phyloP scores from a whole-genome alignment of 2,888 invertebrate species.

The Apotomis turbidana region DNA sequence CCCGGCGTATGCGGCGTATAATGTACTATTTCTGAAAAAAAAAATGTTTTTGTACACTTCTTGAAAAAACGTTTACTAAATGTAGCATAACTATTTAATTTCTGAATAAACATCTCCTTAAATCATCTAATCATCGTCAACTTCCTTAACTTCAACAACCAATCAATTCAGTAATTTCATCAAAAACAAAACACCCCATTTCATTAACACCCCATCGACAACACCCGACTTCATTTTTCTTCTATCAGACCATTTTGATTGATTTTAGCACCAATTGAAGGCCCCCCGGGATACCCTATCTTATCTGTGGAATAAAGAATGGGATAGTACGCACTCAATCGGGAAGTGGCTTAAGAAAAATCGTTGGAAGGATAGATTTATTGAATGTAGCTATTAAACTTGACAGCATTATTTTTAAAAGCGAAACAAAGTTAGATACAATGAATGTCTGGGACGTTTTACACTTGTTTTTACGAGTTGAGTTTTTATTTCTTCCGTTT shows the following conservation, averaged over 20 bases:
- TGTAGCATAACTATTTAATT: too few relatives aligned
- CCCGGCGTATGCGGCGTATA: too few relatives aligned
- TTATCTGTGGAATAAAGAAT: slow-evolving; percentile 42
- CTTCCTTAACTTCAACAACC: background rate
- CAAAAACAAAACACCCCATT: slow-evolving; percentile 12
- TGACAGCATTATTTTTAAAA: slow-evolving; percentile 12
- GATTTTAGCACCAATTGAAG: slow-evolving; percentile 42
- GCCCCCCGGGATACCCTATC: slow-evolving; percentile 34
- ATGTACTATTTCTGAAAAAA: too few relatives aligned
- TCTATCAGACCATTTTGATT: slow-evolving; percentile 40
- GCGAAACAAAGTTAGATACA: background rate
- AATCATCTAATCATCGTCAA: background rate
- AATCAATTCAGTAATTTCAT: slow-evolving; percentile 5
- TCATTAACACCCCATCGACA: slow-evolving; percentile 19
- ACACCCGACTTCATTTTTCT: slow-evolving; percentile 37
- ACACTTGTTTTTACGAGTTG: background rate
- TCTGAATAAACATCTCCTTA: too few relatives aligned
- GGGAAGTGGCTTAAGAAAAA: slow-evolving; percentile 39
- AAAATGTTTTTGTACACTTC: too few relatives aligned
- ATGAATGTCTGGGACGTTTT: background rate
- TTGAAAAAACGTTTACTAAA: too few relatives aligned
- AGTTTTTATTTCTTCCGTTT: background rate
- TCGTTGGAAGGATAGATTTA: slow-evolving; percentile 35
- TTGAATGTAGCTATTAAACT: slow-evolving; percentile 20
- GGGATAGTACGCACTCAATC: slow-evolving; percentile 25